Evolutionary conservation across 2,888 invertebrate genomes (phyloP), one percentile per base, ranked within the genome.

Genomic region (Cenopis cana): DNA sequence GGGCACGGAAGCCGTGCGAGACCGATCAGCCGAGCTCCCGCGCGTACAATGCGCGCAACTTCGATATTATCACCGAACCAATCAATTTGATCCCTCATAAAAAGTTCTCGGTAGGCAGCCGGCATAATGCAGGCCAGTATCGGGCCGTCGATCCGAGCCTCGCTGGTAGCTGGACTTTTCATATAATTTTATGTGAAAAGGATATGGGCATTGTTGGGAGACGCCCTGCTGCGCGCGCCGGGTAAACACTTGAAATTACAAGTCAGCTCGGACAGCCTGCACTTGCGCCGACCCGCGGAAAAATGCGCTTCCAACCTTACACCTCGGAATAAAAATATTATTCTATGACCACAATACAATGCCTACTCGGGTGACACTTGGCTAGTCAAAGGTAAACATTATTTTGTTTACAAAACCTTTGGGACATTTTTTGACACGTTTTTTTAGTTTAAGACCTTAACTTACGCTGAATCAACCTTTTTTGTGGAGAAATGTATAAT

Each of bases 41-140:
- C 76, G 76, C 78, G 78, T 78, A 90, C 87, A 89, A 90, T 88
- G 84, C 86, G 82, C 83, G 81, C 85, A 82, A 84, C 86, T 85
- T 81, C 80, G 93, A 93, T 93, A 88, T 86, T 91, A 93, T 93
- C 93, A 83, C 82, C 84, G 84, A 89, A 91, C 93, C 91, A 92
- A 93, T 93, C 93, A 93, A 93, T 93, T 93, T 92, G 91, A 93
- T 92, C 91, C 91, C 91, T 90, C 90, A 90, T 92, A 93, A 93
- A 92, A 93, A 92, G 87, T 88, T 89, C 90, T 89, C 87, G 84
- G 91, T 84, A 87, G 86, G 88, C 86, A 87, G 87, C 83, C 82
- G 82, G 87, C 84, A 90, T 89, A 90, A 89, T 89, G 82, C 87
- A 79, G 81, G 75, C 79, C 83, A 86, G 83, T 93, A 93, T 93